Conservation (phyloP, 37 sponge, comb jelly and placozoan genomes). For the Theonella swinhoei region DNA sequence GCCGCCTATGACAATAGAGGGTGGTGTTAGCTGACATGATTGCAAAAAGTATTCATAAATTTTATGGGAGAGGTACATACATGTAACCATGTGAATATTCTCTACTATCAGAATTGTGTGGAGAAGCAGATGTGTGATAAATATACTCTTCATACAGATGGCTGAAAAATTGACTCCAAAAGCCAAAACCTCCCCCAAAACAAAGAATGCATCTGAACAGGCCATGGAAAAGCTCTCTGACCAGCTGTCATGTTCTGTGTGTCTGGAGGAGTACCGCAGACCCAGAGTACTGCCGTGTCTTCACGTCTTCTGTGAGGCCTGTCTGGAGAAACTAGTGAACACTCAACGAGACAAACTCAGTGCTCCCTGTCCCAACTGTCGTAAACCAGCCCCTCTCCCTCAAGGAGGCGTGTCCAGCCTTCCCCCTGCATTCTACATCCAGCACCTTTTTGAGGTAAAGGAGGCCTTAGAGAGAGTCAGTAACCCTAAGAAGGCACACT, state of each 20-base stretch:
- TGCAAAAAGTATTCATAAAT: too few species aligned
- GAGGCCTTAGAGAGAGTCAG: conserved; percentile 5
- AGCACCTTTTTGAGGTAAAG: conserved; percentile 11
- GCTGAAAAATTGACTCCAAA: not conserved
- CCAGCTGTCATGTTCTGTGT: conserved; percentile 16
- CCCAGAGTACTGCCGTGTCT: conserved; percentile 19
- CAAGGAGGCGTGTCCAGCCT: not conserved
- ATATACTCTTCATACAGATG: not conserved
- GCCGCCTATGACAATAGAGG: not conserved
- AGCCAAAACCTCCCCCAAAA: not conserved
- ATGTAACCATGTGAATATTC: too few species aligned
- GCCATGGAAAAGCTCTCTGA: not conserved
- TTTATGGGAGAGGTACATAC: too few species aligned
- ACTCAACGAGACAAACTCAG: not conserved
- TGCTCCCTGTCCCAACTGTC: conserved; percentile 2
- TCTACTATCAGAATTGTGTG: too few species aligned
- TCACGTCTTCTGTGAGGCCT: conserved; percentile 14
- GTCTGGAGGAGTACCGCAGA: not conserved
- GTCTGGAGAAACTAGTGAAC: not conserved
- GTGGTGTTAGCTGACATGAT: not conserved
- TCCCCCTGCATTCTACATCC: conserved; percentile 1
- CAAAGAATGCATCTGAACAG: not conserved
- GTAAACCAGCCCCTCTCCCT: not conserved
- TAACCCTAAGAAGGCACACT: not conserved
- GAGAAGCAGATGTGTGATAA: not conserved